phyloP scores from a whole-genome alignment of 1,140 invertebrate genomes.

The Notospermus geniculatus region DNA sequence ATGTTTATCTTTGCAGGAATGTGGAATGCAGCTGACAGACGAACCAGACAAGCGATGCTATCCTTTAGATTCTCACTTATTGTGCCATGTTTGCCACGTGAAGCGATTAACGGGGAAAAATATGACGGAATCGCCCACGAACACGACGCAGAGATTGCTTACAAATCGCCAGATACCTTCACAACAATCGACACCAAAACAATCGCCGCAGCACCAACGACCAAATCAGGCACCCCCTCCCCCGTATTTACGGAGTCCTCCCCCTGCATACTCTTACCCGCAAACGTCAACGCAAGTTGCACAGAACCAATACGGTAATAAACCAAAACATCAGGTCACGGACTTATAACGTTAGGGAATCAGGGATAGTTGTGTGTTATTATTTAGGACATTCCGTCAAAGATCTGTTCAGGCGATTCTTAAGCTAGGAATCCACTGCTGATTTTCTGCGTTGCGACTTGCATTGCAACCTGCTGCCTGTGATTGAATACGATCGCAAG shows the following conservation, averaged over 20 bases:
- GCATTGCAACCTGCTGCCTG: too few species aligned
- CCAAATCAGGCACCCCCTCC: background rate
- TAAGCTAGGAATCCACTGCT: too few species aligned
- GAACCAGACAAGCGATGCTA: conserved; percentile 96
- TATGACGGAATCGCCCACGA: conserved; percentile 39
- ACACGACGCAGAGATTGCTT: conserved; percentile 24
- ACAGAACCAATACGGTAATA: too few species aligned
- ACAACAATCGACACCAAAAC: conserved; percentile 1
- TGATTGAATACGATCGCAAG: too few species aligned
- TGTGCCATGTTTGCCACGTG: conserved; percentile 90
- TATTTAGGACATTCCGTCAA: too few species aligned
- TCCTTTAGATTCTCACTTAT: conserved; percentile 82
- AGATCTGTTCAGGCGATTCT: too few species aligned
- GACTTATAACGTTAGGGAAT: too few species aligned
- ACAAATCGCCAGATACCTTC: background rate
- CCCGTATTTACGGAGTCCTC: background rate
- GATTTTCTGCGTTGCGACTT: too few species aligned
- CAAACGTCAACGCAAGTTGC: too few species aligned
- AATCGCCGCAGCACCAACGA: conserved; percentile 9
- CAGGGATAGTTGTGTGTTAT: too few species aligned
- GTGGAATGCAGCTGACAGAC: conserved; percentile 94
- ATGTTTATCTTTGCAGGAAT: conserved; percentile 64
- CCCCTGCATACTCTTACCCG: too few species aligned
- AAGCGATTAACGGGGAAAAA: conserved; percentile 62
- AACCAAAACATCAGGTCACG: too few species aligned